Percentiles rank a stretch among this genome's conserved stretches.
Conservation (phyloP, 2,797 vertebrate genomes). For the Pteronotus mesoamericanus region DNA sequence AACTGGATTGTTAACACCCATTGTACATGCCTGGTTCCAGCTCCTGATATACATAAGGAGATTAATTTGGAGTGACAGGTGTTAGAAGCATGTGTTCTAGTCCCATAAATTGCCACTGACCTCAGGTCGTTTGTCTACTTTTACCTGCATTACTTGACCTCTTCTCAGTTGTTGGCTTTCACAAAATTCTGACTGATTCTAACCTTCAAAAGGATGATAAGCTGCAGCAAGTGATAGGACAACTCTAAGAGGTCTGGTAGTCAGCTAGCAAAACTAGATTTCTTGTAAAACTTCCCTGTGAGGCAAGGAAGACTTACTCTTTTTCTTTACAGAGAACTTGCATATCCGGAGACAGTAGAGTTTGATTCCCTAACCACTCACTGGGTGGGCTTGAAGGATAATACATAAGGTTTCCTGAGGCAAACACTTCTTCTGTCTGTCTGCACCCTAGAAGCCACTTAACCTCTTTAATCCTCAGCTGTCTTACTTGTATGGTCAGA, state of each 20-base stretch:
- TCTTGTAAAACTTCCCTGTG: neutral
- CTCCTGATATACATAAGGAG: neutral
- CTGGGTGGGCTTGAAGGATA: neutral
- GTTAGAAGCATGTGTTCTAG: neutral
- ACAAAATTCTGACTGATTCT: neutral
- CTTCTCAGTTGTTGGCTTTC: slow-evolving; percentile 11
- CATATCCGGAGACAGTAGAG: neutral
- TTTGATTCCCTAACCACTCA: neutral
- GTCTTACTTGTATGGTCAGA: neutral
- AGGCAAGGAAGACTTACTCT: neutral
- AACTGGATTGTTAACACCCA: neutral
- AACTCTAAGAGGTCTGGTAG: neutral
- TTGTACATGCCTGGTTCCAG: neutral
- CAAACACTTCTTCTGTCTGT: neutral
- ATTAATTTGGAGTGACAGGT: neutral
- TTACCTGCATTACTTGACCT: neutral
- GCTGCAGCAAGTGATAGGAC: neutral
- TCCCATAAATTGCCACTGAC: neutral
- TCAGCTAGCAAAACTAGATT: neutral
- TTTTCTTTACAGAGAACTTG: neutral
- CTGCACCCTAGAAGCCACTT: fast-evolving
- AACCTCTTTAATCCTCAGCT: neutral
- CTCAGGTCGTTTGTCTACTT: neutral
- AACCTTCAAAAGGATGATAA: neutral
- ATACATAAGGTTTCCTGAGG: neutral